Evolutionary conservation across 2,113 vertebrate genomes (phyloP).

Genomic region (Pelodiscus sinensis): DNA sequence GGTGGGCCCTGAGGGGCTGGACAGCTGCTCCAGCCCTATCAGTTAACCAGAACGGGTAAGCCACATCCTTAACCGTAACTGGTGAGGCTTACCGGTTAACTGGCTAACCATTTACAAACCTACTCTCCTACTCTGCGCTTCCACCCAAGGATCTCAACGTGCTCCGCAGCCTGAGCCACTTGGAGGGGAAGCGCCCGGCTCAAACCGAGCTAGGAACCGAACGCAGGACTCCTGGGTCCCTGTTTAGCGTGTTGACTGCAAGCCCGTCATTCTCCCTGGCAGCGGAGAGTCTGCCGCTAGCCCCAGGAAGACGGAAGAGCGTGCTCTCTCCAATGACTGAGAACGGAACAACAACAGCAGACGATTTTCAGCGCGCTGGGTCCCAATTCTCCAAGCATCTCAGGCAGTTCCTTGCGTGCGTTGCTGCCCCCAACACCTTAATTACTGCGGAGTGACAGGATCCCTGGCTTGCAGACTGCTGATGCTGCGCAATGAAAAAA

Average conservation of each 20-base stretch:
- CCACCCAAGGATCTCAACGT: neutral
- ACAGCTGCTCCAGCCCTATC: too few relatives aligned
- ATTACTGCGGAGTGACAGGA: conserved; percentile 31
- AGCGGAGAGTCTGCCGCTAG: neutral
- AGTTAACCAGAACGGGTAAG: too few relatives aligned
- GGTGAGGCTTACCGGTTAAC: too few relatives aligned
- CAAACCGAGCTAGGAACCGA: neutral
- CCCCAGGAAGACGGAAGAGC: conserved; percentile 27
- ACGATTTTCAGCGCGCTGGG: neutral
- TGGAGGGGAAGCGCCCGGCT: rapidly evolving
- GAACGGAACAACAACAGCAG: conserved; percentile 12
- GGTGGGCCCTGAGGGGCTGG: too few relatives aligned
- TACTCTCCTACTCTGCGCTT: neutral
- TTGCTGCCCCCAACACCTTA: conserved; percentile 50
- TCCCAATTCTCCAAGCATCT: conserved; percentile 28
- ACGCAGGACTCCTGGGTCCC: neutral
- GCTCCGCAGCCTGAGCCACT: neutral
- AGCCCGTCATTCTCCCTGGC: neutral
- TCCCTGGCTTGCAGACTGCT: neutral
- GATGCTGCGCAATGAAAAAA: neutral
- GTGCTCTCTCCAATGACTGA: conserved; percentile 15
- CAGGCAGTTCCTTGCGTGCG: conserved; percentile 37
- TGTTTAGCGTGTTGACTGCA: neutral
- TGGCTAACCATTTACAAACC: too few relatives aligned
- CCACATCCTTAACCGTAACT: too few relatives aligned